Base-by-base conservation (phyloP, 2,797 vertebrate genomes). In the Balearica regulorum region DNA sequence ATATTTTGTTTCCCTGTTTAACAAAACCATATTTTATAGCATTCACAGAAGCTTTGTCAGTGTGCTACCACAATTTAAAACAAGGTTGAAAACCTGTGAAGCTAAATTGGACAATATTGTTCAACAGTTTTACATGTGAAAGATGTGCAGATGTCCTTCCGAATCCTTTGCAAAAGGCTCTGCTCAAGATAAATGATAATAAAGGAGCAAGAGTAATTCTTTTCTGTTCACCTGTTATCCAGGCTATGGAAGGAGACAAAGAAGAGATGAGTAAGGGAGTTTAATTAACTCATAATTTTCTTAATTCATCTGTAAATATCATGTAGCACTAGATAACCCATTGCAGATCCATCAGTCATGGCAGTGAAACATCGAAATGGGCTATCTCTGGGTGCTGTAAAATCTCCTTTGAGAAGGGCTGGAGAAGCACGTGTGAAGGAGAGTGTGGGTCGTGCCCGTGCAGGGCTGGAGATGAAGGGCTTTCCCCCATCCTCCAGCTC, bases 1-100 rank as follows among this genome's bases (percentile, higher is more conserved):
- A 43, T 89, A 66, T 80, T 91, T 83, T 60, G 82, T 94, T 76
- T 90, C 60, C 37, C 70, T 41, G n/a, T 78, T 46, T 78, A 90
- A 94, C 35, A 87, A 93, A 95, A 51, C 39, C 9, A 49, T 93
- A 96, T 97, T 96, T 97, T 92, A 94, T 81, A 84, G 13, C 39
- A 82, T 78, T 94, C 90, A 88, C 31, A 89, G 39, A 89, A 87
- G 41, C 55, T 92, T 82, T 77, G 37, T 77, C 61, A 94, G 79
- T 93, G 41, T 69, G 58, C 68, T 91, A 43, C 17, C n/a, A 11
- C 8, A 18, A 49, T 91, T 95, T 90, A 90, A 95, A 97, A 65
- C 25, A 91, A 94, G 70, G 75, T 80, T 94, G 86, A 89, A 97
- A 95, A 89, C 2, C 39, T 89, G 78, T 95, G 90, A 91, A 85